Evolutionary conservation across 2,797 vertebrate genomes (phyloP).

Genomic region (Clarias platycephalus): DNA sequence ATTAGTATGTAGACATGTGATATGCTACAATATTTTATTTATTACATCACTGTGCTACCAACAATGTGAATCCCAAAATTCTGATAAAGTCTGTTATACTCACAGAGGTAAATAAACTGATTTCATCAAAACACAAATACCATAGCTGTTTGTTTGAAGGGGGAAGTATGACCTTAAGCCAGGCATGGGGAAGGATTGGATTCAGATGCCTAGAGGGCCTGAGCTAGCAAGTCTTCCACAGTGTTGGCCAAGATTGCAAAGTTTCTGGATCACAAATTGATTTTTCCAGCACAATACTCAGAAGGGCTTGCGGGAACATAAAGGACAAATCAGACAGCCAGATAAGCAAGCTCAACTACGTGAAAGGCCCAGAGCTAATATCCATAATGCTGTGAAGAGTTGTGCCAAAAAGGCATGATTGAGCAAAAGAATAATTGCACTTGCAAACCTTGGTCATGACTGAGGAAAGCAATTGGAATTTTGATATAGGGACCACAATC

Average conservation of each 20-base stretch:
- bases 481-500: slow-evolving; percentile 24
- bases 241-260: slow-evolving; percentile 38
- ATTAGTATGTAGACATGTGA: neutral
- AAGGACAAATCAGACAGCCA: slow-evolving; percentile 52
- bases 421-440: slow-evolving; percentile 37
- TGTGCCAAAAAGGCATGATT: slow-evolving; percentile 39
- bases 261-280: slow-evolving; percentile 43
- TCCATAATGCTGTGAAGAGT: slow-evolving; percentile 47
- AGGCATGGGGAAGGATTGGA: slow-evolving; percentile 6
- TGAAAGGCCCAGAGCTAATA: slow-evolving; percentile 48
- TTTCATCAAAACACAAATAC: neutral
- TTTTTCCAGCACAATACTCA: slow-evolving; percentile 48
- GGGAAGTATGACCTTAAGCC: slow-evolving; percentile 1
- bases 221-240: slow-evolving; percentile 34
- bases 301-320: slow-evolving; percentile 40
- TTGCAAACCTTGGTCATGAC: slow-evolving; percentile 42
- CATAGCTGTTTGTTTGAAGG: slow-evolving; percentile 1
- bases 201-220: slow-evolving; percentile 24
- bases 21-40: neutral
- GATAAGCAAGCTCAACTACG: slow-evolving; percentile 46
- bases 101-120: neutral
- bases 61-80: neutral
- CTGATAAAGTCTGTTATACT: neutral
- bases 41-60: neutral
- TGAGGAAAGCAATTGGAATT: slow-evolving; percentile 31